Base-by-base conservation (phyloP, 35 echinoderm and acorn worm genomes). In the Apostichopus japonicus region DNA sequence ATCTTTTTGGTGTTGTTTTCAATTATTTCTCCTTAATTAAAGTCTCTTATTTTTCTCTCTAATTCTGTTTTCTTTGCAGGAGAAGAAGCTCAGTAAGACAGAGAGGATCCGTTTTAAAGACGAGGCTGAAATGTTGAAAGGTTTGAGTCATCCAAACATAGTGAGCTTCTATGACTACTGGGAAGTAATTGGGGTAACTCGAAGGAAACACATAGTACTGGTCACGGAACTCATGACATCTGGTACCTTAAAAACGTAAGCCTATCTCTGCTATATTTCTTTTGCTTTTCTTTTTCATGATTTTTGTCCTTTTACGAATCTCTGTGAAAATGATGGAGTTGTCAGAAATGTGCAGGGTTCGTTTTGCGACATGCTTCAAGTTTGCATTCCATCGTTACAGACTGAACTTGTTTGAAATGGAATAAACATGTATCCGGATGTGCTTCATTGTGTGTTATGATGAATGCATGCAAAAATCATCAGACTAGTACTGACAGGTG, bases 181-280 rank as follows among this genome's bases (percentile, higher is more conserved):
- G 97, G 97, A 99, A 89, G 95, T 87, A 23, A 53, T 56, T 55
- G 71, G 62, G n/a, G 78, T 90, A 27, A 87, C 59, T 25, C 70
- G 92, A 17, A 92, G 93, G 23, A 96, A 99, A 90, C 95, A 99
- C 90, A 99, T 99, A 72, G 97, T 99, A 75, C 92, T 99, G 24
- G 97, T 99, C 25, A 99, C 97, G 11, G 97, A 99, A 90, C 92
- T 99, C 17, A 99, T 99, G 97, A 99, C 97, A 90, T 99, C 97
- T 24, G 97, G 97, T 92, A 99, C 97, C 24, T 93, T 99, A 19
- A 99, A 99, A 95, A 99, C 97, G 97, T 99, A 95, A 93, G 97
- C 63, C 76, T 14, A 6, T 75, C 17, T 75, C 71, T 75, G 15
- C 71, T 21, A 7, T n/a, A 23, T 75, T 6, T 21, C 71, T 21